Conservation (phyloP, 2,113 vertebrate genomes). For the Saccopteryx leptura region DNA sequence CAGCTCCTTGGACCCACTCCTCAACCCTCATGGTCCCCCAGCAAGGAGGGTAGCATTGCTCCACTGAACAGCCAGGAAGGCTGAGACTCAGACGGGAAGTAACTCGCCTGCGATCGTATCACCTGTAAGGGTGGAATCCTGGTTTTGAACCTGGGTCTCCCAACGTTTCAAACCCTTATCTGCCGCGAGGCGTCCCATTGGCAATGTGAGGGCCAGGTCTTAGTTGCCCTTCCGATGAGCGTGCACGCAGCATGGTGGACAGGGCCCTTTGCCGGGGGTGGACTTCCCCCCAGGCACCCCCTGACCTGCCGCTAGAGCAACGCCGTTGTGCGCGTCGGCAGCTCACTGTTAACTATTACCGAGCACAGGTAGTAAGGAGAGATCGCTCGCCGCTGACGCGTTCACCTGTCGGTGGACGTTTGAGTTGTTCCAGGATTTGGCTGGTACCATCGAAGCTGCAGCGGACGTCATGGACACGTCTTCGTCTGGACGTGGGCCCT, state of each 20-base stretch:
- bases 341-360: background rate
- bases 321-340: rapidly evolving
- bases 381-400: rapidly evolving
- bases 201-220: background rate
- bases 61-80: background rate
- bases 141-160: background rate
- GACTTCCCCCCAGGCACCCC: background rate
- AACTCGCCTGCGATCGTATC: background rate
- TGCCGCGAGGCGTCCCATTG: background rate
- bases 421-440: background rate
- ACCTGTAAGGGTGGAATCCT: background rate
- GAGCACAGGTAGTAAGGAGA: rapidly evolving
- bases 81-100: background rate
- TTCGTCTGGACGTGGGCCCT: too few relatives aligned
- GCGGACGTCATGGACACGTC: rapidly evolving
- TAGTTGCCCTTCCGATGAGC: background rate
- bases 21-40: background rate
- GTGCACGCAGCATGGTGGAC: rapidly evolving
- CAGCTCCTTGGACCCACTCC: background rate
- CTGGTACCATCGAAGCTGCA: background rate
- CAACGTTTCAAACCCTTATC: background rate
- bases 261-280: background rate
- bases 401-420: background rate
- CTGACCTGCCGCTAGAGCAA: background rate
- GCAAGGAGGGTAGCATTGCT: background rate